phyloP scores from a whole-genome alignment of 35 echinoderm and acorn worm species.

The Eucidaris tribuloides region DNA sequence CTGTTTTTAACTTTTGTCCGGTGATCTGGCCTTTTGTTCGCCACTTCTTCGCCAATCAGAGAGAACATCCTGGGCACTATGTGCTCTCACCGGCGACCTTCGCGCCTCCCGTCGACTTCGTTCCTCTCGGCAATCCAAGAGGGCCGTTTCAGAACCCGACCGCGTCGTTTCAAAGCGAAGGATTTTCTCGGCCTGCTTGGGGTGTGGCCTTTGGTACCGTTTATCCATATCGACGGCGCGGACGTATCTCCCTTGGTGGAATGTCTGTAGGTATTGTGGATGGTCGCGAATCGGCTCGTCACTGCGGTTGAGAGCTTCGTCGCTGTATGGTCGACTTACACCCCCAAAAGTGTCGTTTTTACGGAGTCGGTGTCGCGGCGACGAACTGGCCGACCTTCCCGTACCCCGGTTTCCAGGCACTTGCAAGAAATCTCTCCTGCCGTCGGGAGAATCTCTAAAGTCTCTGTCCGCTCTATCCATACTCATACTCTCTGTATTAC shows the following conservation, averaged over 20 bases:
- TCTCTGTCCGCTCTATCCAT: conserved; percentile 33
- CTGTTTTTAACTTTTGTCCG: conserved; percentile 10
- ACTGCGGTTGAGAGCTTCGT: neutral
- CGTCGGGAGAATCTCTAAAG: conserved; percentile 20
- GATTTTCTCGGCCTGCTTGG: conserved; percentile 19
- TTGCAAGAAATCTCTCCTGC: conserved; percentile 61
- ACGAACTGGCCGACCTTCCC: conserved; percentile 43
- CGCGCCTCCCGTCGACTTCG: conserved; percentile 4
- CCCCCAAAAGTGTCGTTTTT: conserved; percentile 22
- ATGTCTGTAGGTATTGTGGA: conserved; percentile 19
- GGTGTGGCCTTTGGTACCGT: neutral
- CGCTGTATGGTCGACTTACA: conserved; percentile 14
- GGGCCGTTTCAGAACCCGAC: conserved; percentile 54
- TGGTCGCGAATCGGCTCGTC: conserved; percentile 15
- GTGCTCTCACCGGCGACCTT: conserved; percentile 25
- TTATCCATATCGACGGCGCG: conserved; percentile 1
- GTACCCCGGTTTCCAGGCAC: conserved; percentile 39
- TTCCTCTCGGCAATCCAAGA: conserved; percentile 43
- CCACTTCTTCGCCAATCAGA: conserved; percentile 16
- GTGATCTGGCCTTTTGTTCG: conserved; percentile 11
- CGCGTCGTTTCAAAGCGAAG: conserved; percentile 39
- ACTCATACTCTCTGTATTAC: conserved; percentile 34
- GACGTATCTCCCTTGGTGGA: conserved; percentile 6
- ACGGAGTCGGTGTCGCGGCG: conserved; percentile 49
- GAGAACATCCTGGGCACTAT: conserved; percentile 9